Conservation (phyloP, 2,888 invertebrate genomes). For the Spialia ferax region DNA sequence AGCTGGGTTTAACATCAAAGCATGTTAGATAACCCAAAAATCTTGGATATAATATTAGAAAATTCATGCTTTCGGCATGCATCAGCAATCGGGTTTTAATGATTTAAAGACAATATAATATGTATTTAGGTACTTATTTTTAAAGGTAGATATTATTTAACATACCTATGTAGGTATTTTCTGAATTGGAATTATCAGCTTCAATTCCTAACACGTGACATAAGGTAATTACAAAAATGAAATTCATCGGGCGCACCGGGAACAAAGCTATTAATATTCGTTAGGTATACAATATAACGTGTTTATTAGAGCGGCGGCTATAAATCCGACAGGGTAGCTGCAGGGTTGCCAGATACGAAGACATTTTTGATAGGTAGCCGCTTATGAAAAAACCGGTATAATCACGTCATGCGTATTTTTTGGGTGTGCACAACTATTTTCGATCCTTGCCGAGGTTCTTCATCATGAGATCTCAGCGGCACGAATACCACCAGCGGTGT, state of each 20-base stretch:
- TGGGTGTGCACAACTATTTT: too few species aligned
- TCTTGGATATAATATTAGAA: too few species aligned
- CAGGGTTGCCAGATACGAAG: conserved; percentile 29
- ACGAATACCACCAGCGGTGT: too few species aligned
- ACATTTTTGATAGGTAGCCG: conserved; percentile 12
- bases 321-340: conserved; percentile 63
- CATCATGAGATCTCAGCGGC: too few species aligned
- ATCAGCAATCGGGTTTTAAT: too few species aligned
- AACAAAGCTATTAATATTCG: conserved; percentile 80
- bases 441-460: too few species aligned
- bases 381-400: too few species aligned
- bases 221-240: conserved; percentile 69
- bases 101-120: background rate
- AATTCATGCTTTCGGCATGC: too few species aligned
- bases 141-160: too few species aligned
- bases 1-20: background rate
- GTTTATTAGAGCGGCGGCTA: conserved; percentile 77
- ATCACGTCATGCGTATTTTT: too few species aligned
- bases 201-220: conserved; percentile 51
- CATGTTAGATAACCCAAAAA: background rate
- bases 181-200: conserved; percentile 9
- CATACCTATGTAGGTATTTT: too few species aligned
- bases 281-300: conserved; percentile 74
- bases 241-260: conserved; percentile 66
- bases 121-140: background rate